Conservation (phyloP, 2,888 invertebrate genomes). For the Ophonus ardosiacus region DNA sequence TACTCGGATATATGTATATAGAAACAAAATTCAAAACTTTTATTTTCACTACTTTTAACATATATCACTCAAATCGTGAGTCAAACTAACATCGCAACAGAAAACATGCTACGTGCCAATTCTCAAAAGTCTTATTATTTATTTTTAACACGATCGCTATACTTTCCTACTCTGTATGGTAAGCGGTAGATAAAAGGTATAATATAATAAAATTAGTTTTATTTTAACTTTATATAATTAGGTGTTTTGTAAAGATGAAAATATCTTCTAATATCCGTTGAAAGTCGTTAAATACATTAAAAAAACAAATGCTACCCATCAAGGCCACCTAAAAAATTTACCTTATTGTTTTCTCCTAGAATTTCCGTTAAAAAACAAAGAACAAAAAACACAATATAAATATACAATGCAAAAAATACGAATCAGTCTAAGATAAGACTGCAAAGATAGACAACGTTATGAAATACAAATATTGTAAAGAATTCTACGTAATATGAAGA, state of each 20-base stretch:
- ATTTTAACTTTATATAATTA: no score
- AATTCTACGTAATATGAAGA: neutral
- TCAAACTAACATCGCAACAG: no score
- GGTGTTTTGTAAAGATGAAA: neutral
- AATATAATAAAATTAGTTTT: no score
- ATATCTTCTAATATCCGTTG: neutral
- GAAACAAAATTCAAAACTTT: no score
- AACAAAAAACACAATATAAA: neutral
- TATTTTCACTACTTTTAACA: no score
- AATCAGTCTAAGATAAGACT: neutral
- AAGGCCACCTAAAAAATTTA: neutral
- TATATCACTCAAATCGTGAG: no score
- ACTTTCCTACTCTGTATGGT: no score
- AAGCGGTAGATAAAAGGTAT: no score
- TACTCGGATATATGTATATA: no score
- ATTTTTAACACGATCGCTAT: no score
- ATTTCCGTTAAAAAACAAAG: neutral
- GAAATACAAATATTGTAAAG: neutral
- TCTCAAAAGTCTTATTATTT: no score
- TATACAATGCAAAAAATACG: neutral
- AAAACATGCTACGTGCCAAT: no score
- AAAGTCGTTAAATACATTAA: neutral
- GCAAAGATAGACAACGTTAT: neutral
- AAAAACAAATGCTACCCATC: neutral
- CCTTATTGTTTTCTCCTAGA: neutral